phyloP scores from a whole-genome alignment of 1,140 invertebrate species.

The Bombus breviceps region DNA sequence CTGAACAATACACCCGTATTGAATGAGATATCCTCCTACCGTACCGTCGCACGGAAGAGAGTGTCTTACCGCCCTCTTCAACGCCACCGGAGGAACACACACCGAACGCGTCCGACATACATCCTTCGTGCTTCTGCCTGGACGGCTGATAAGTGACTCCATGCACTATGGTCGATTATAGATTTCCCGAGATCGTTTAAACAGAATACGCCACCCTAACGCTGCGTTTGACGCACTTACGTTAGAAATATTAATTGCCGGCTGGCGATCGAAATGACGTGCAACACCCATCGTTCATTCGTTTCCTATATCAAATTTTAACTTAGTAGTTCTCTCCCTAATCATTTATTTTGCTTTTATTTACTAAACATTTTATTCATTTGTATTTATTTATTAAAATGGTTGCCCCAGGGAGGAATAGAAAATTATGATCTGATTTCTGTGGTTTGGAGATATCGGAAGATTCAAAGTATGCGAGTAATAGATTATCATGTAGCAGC shows the following conservation, averaged over 20 bases:
- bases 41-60: conserved; percentile 58
- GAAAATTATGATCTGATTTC: too few species aligned
- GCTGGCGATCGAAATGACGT: too few species aligned
- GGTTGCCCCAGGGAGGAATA: too few species aligned
- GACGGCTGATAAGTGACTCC: conserved; percentile 54
- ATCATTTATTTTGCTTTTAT: too few species aligned
- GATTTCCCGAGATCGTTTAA: conserved; percentile 50
- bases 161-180: conserved; percentile 49
- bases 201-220: background rate
- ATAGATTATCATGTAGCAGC: too few species aligned
- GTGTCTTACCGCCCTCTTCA: conserved; percentile 66
- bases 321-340: too few species aligned
- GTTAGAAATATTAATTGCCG: background rate
- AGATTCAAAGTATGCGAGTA: too few species aligned
- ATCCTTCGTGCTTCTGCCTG: conserved; percentile 23
- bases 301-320: too few species aligned
- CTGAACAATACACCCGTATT: conserved; percentile 83
- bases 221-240: background rate
- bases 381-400: too few species aligned
- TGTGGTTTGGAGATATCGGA: too few species aligned
- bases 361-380: too few species aligned
- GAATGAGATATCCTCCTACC: conserved; percentile 79
- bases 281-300: too few species aligned
- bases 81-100: conserved; percentile 45
- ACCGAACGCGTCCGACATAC: conserved; percentile 50